Evolutionary conservation across 2,113 vertebrate genomes (phyloP).

Genomic region (Poicephalus meyeri): DNA sequence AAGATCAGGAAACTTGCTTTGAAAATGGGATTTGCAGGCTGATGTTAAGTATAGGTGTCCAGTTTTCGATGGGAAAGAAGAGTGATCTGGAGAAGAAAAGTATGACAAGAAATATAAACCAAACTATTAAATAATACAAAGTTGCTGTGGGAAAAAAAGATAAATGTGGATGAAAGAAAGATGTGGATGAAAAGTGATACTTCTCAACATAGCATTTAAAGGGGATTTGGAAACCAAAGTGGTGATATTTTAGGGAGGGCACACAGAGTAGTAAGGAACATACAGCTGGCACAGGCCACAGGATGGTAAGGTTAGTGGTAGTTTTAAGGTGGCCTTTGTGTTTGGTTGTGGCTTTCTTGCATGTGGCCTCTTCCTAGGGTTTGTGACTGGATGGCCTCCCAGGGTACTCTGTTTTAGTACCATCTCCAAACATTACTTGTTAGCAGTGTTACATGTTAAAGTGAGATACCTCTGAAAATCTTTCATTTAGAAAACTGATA

Average conservation of each 20-base stretch:
- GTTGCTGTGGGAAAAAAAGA: accelerated
- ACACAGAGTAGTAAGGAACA: not conserved
- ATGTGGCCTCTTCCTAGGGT: not conserved
- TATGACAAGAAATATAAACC: not conserved
- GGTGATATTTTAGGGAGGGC: not conserved
- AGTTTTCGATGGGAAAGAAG: not conserved
- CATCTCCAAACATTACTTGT: not conserved
- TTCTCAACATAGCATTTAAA: not conserved
- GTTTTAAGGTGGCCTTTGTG: not conserved
- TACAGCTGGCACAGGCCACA: not conserved
- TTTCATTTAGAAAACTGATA: not conserved
- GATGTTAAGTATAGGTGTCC: not conserved
- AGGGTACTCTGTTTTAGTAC: not conserved
- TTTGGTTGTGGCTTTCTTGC: not conserved
- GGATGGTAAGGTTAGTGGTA: not conserved
- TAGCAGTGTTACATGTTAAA: not conserved
- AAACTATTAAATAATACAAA: not conserved
- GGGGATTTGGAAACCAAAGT: not conserved
- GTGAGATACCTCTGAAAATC: not conserved
- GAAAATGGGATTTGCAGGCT: not conserved
- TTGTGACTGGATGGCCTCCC: not conserved
- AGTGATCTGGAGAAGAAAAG: not conserved
- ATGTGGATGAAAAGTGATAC: not conserved
- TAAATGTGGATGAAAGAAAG: not conserved
- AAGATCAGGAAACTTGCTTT: not conserved